Evolutionary conservation across 2,888 invertebrate species (phyloP).

Genomic region (Brassicogethes aeneus): DNA sequence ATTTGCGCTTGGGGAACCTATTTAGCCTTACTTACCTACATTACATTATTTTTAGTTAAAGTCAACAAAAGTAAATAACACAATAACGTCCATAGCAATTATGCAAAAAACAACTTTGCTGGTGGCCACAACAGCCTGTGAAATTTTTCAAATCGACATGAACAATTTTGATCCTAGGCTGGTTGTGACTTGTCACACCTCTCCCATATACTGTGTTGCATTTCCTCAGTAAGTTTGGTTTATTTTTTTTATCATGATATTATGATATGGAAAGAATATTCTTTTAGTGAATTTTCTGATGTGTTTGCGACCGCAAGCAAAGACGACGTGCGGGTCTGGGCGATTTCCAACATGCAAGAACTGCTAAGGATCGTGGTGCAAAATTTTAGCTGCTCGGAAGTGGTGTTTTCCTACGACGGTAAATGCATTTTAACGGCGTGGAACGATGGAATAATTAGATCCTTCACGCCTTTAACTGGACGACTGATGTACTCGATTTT

Average conservation of each 20-base stretch:
- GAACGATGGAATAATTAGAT: conserved; percentile 75
- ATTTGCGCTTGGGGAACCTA: not conserved
- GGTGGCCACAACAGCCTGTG: conserved; percentile 68
- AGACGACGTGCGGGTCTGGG: conserved; percentile 84
- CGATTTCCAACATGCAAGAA: conserved; percentile 64
- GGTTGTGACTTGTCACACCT: conserved; percentile 73
- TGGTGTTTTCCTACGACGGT: conserved; percentile 72
- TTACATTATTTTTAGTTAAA: conserved; percentile 42
- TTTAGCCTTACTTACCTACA: not conserved
- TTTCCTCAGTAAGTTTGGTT: conserved; percentile 64
- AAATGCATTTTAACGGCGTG: conserved; percentile 73
- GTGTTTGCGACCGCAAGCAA: conserved; percentile 83
- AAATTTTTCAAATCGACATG: conserved; percentile 70
- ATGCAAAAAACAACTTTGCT: conserved; percentile 54
- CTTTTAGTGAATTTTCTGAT: conserved; percentile 62
- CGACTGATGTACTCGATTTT: conserved; percentile 72
- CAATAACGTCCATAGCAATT: conserved; percentile 66
- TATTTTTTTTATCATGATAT: too few species aligned
- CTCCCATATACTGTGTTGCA: conserved; percentile 67
- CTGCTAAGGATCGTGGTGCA: conserved; percentile 73
- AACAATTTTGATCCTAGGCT: conserved; percentile 59
- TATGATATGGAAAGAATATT: not conserved
- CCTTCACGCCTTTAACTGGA: conserved; percentile 77
- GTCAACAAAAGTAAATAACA: conserved; percentile 50
- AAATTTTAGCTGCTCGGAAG: conserved; percentile 77